These are phyloP conservation scores for Drosophila biarmipes DNA, from an alignment of 1,140 invertebrate genomes.

Conservation along the genomic window DNA sequence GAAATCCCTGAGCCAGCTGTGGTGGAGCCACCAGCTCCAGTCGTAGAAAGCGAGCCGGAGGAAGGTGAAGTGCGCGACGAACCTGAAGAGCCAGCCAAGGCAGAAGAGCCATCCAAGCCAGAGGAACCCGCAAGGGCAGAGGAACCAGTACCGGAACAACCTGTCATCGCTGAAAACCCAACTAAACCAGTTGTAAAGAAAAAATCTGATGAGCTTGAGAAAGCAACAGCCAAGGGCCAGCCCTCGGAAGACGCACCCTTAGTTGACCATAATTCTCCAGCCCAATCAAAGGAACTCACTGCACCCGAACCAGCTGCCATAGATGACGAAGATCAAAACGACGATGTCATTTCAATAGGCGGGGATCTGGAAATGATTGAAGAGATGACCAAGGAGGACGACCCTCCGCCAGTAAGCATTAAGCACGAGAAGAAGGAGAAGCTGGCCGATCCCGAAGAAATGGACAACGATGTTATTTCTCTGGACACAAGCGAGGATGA, in stretches of 20 bases:
- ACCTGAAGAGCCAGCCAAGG: slow-evolving; percentile 11
- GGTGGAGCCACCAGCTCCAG: slow-evolving; percentile 25
- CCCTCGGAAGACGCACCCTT: neutral
- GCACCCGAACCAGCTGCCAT: slow-evolving; percentile 1
- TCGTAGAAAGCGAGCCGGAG: slow-evolving; percentile 65
- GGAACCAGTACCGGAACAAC: neutral
- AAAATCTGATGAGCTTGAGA: neutral
- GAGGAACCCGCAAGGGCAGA: neutral
- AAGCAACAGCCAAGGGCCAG: neutral
- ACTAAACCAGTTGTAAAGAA: neutral
- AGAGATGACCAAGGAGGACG: slow-evolving; percentile 63
- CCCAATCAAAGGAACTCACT: slow-evolving; percentile 1
- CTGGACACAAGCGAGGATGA: slow-evolving; percentile 81
- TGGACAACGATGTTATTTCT: slow-evolving; percentile 76
- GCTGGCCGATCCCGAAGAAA: slow-evolving; percentile 36
- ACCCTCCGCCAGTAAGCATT: slow-evolving; percentile 22
- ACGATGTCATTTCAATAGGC: slow-evolving; percentile 82
- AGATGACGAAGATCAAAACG: slow-evolving; percentile 80
- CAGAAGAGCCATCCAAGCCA: slow-evolving; percentile 9
- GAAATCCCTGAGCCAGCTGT: neutral
- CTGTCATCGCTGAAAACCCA: neutral
- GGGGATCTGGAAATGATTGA: slow-evolving; percentile 79
- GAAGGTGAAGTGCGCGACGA: slow-evolving; percentile 71
- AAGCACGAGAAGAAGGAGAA: slow-evolving; percentile 36
- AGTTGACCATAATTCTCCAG: neutral